Percentiles rank a stretch among this genome's conserved stretches.
phyloP scores from a whole-genome alignment of 2,113 vertebrate genomes.

The Festucalex cinctus region DNA sequence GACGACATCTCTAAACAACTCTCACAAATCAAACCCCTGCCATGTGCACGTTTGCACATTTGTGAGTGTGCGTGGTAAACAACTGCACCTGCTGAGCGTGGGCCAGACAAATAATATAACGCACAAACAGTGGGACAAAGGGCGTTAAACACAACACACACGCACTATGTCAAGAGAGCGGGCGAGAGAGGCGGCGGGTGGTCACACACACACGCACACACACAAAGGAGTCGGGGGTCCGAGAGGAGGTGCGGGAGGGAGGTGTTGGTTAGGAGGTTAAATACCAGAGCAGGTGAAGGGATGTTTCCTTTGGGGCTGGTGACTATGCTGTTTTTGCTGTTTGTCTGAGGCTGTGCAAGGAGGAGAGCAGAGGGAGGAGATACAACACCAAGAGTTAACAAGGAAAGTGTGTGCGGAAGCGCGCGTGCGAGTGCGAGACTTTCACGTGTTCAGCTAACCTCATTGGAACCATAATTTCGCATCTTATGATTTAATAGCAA shows the following conservation, averaged over 20 bases:
- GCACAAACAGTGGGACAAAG: constrained; percentile 12
- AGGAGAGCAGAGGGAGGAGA: constrained; percentile 48
- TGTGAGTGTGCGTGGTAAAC: not conserved
- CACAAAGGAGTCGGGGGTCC: not conserved
- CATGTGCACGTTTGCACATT: not conserved
- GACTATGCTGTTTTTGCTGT: constrained; percentile 94
- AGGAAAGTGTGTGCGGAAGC: constrained; percentile 1
- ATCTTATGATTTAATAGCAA: not conserved
- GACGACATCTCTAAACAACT: not conserved
- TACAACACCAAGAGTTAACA: constrained; percentile 42
- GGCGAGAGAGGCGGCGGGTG: not conserved
- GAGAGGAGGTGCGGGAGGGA: constrained; percentile 7
- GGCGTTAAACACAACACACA: constrained; percentile 11
- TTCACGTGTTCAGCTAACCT: not conserved
- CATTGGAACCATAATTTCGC: not conserved
- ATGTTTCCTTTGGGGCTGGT: constrained; percentile 94
- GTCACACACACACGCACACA: constrained; percentile 8
- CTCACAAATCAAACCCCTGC: not conserved
- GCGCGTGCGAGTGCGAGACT: constrained; percentile 4
- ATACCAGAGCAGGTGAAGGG: constrained; percentile 91
- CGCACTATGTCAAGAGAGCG: constrained; percentile 3
- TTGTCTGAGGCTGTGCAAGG: constrained; percentile 87
- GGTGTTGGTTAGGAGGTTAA: constrained; percentile 58
- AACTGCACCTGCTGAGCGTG: not conserved
- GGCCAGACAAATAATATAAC: constrained; percentile 8